Conservation (phyloP, 2,888 invertebrate species). For the Malacosoma neustria region DNA sequence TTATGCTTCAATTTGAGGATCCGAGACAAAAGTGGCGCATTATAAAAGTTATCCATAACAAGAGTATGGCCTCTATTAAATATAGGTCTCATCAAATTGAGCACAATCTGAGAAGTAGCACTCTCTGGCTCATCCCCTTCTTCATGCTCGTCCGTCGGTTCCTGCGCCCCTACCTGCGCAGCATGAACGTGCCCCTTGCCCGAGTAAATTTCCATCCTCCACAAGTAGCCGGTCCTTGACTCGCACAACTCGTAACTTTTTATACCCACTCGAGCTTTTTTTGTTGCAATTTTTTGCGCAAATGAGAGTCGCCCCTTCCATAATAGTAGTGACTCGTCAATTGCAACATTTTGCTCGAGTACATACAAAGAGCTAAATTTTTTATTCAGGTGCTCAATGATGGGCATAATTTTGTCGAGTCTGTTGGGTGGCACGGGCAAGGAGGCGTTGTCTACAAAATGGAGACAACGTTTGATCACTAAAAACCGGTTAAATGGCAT, state of each 20-base stretch:
- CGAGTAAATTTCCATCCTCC: constrained; percentile 15
- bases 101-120: constrained; percentile 7
- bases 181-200: too few relatives aligned
- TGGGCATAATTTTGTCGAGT: neutral
- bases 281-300: constrained; percentile 2
- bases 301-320: constrained; percentile 4
- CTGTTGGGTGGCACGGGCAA: neutral
- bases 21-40: constrained; percentile 18
- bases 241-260: constrained; percentile 8
- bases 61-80: constrained; percentile 16
- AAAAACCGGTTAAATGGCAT: neutral
- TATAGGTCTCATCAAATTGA: constrained; percentile 13
- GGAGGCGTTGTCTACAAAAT: neutral
- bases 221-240: constrained; percentile 12
- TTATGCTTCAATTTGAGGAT: constrained; percentile 15
- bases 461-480: neutral
- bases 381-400: neutral
- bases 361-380: neutral
- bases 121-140: constrained; percentile 8
- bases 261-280: constrained; percentile 3
- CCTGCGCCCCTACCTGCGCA: neutral
- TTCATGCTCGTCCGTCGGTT: neutral
- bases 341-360: neutral
- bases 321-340: constrained; percentile 5
- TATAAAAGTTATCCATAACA: constrained; percentile 22